Percentiles rank a stretch among this genome's conserved stretches.
Conservation (phyloP, 2,113 vertebrate genomes). For the Gambusia affinis region DNA sequence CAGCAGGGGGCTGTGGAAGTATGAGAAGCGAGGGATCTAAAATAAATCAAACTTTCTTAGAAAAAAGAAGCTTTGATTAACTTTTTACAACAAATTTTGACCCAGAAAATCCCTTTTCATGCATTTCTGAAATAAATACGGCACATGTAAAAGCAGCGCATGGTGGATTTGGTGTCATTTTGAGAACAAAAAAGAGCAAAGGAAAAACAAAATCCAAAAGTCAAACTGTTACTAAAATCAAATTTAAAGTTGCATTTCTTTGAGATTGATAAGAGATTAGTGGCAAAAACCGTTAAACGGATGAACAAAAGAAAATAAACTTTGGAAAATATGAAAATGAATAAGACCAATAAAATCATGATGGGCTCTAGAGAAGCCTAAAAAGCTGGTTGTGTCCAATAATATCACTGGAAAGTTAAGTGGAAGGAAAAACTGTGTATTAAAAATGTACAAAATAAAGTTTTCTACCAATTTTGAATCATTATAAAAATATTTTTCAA, state of each 20-base stretch:
- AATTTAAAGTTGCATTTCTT: neutral
- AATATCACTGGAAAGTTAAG: neutral
- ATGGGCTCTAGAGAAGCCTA: neutral
- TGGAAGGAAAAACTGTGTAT: neutral
- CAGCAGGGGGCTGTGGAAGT: conserved; percentile 52
- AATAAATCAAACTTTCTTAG: neutral
- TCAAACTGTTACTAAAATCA: neutral
- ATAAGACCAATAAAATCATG: too few species aligned
- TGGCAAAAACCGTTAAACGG: neutral
- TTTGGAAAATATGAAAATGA: neutral
- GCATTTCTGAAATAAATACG: neutral
- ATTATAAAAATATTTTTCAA: too few species aligned
- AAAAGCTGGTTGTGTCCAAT: neutral
- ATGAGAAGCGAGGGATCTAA: neutral
- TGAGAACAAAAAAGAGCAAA: neutral
- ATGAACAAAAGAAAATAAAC: neutral
- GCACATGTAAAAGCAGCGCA: neutral
- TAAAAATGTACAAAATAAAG: neutral
- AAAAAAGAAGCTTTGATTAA: conserved; percentile 1
- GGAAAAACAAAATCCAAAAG: neutral
- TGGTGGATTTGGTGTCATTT: neutral
- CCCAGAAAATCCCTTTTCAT: conserved; percentile 4
- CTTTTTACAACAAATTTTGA: conserved; percentile 27
- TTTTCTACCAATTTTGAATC: too few species aligned
- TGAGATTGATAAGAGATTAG: too few species aligned